phyloP scores from a whole-genome alignment of 2,797 vertebrate genomes.

The Poeciliopsis turneri region DNA sequence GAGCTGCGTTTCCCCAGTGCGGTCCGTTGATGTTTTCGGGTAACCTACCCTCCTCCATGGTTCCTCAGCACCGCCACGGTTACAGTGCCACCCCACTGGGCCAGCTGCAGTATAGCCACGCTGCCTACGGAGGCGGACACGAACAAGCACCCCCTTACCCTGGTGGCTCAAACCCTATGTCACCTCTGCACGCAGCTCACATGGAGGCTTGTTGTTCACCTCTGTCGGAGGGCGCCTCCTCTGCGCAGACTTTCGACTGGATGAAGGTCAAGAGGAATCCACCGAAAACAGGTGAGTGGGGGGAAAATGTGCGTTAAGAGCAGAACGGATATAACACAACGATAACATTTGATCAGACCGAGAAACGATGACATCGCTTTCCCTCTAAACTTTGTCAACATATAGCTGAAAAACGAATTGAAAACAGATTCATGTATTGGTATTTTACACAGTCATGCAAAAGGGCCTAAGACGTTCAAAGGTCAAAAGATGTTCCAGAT shows the following conservation, averaged over 20 bases:
- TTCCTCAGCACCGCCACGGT: conserved; percentile 88
- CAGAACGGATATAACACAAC: not conserved
- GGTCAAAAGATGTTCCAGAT: not conserved
- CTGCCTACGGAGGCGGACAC: conserved; percentile 88
- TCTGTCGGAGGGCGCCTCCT: conserved; percentile 85
- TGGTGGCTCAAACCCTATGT: conserved; percentile 87
- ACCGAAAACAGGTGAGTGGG: conserved; percentile 94
- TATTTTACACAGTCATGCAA: not conserved
- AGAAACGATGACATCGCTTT: not conserved
- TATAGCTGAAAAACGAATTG: not conserved
- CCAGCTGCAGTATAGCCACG: conserved; percentile 87
- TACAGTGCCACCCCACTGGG: conserved; percentile 86
- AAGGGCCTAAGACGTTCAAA: not conserved
- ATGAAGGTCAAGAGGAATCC: conserved; percentile 99
- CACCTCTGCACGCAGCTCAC: conserved; percentile 88
- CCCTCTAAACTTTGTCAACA: not conserved
- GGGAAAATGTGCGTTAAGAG: not conserved
- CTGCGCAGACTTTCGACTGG: conserved; percentile 97
- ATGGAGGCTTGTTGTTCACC: conserved; percentile 90
- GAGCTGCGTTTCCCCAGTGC: conserved; percentile 87
- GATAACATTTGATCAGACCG: not conserved
- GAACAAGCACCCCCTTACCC: conserved; percentile 87
- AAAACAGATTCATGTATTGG: not conserved
- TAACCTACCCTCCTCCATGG: conserved; percentile 88
- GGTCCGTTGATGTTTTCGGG: conserved; percentile 92